Percentiles rank a stretch among this genome's conserved stretches.
These are phyloP conservation scores for Ischnura elegans DNA, from an alignment of 2,888 invertebrate species.

Conservation along the genomic window DNA sequence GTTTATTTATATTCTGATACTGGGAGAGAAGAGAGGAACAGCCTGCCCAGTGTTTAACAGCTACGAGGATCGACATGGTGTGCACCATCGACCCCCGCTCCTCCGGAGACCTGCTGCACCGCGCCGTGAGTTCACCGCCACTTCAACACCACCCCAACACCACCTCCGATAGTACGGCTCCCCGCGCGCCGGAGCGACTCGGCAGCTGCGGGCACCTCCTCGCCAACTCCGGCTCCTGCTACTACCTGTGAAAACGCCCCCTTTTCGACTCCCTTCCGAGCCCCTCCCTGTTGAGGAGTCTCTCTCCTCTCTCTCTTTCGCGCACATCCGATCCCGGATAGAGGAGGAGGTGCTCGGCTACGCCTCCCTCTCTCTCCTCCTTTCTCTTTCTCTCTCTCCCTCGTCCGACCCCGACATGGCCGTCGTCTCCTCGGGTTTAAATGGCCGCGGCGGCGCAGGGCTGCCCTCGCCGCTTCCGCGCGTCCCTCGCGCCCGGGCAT, in stretches of 20 bases:
- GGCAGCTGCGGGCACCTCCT: not conserved
- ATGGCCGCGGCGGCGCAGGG: conserved; percentile 65
- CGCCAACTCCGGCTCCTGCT: not conserved
- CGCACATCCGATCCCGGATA: conserved; percentile 24
- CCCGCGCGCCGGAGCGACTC: not conserved
- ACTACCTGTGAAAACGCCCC: conserved; percentile 48
- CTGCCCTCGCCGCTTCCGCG: not conserved
- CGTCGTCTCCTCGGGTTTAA: conserved; percentile 55
- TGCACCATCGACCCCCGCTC: conserved; percentile 65
- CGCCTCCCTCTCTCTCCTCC: not conserved
- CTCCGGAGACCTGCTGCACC: conserved; percentile 62
- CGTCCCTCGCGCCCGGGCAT: conserved; percentile 61
- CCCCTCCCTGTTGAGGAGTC: not conserved
- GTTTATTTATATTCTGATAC: not conserved
- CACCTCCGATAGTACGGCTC: not conserved
- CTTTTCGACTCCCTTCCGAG: conserved; percentile 28
- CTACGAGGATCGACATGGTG: conserved; percentile 48
- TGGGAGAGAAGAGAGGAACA: no score
- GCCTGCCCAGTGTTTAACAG: not conserved
- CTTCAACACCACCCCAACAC: no score
- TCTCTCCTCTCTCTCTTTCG: not conserved
- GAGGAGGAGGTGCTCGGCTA: conserved; percentile 23
- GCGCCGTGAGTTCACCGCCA: conserved; percentile 48
- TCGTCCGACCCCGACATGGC: not conserved
- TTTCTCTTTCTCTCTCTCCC: not conserved